phyloP scores from a whole-genome alignment of 1,140 invertebrate species.

The Micrasema longulum region DNA sequence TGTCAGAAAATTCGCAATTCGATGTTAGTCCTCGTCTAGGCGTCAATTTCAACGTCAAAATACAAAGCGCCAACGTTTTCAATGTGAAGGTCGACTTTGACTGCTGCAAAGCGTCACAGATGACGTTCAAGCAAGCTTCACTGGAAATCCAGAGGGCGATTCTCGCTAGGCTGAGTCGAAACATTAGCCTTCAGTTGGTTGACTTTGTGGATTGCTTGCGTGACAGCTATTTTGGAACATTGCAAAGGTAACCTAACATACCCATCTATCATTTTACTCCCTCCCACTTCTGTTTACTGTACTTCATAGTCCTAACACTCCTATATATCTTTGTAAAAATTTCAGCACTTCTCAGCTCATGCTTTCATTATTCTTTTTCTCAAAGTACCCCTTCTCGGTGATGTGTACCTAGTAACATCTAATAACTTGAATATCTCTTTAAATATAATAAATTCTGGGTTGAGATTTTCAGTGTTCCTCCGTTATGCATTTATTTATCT shows the following conservation, averaged over 20 bases:
- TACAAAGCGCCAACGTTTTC: background rate
- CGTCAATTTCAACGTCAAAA: background rate
- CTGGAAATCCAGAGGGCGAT: constrained; percentile 86
- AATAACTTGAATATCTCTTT: no score
- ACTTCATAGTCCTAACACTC: no score
- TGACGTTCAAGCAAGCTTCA: constrained; percentile 69
- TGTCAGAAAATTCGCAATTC: background rate
- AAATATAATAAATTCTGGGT: no score
- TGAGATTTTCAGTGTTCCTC: no score
- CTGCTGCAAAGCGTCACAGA: constrained; percentile 52
- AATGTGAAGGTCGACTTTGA: constrained; percentile 39
- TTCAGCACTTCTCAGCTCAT: no score
- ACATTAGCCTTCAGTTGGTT: constrained; percentile 84
- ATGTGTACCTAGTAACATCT: no score
- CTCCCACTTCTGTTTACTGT: no score
- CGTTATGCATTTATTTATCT: no score
- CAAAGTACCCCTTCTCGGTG: no score
- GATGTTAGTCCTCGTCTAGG: background rate
- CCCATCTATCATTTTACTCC: no score
- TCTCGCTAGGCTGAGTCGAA: constrained; percentile 78
- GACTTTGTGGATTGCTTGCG: constrained; percentile 85
- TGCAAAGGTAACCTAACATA: constrained; percentile 79
- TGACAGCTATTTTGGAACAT: constrained; percentile 84
- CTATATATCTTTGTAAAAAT: no score
- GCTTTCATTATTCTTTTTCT: no score